A percentile compares a stretch with the other conserved stretches of the same genome.
Evolutionary conservation across 2,113 vertebrate genomes (phyloP).

Genomic region (Diadophis punctatus): DNA sequence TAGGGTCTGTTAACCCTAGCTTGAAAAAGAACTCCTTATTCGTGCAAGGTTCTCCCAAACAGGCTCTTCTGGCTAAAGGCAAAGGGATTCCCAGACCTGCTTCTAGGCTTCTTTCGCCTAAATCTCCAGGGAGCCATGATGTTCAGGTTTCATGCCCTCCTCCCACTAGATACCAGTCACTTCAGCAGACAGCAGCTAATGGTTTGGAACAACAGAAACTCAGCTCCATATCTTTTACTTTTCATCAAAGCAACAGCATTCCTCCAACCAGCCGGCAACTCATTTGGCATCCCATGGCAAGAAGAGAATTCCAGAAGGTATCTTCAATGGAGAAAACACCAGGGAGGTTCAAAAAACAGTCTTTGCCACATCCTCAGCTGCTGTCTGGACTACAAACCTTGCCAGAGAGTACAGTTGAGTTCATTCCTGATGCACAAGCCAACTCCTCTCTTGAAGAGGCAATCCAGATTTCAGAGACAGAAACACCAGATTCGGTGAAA

Average conservation of each 20-base stretch:
- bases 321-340: not conserved
- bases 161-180: not conserved
- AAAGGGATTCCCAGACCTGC: not conserved
- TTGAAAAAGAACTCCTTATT: slow-evolving; percentile 46
- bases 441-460: slow-evolving; percentile 3
- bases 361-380: not conserved
- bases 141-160: not conserved
- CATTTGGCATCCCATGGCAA: slow-evolving; percentile 25
- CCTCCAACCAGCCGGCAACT: not conserved
- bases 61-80: slow-evolving; percentile 8
- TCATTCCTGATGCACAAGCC: not conserved
- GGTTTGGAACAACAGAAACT: slow-evolving; percentile 40
- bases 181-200: not conserved
- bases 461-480: not conserved
- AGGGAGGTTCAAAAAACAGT: not conserved
- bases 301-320: not conserved
- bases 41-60: slow-evolving; percentile 22
- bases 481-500: slow-evolving; percentile 34
- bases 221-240: slow-evolving; percentile 53
- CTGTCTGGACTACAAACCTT: not conserved
- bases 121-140: not conserved
- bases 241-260: slow-evolving; percentile 50
- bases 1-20: slow-evolving; percentile 21
- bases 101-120: not conserved
- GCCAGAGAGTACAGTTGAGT: not conserved